These are phyloP conservation scores for Octodonta nipae DNA, from an alignment of 2,888 invertebrate genomes.

Conservation along the genomic window DNA sequence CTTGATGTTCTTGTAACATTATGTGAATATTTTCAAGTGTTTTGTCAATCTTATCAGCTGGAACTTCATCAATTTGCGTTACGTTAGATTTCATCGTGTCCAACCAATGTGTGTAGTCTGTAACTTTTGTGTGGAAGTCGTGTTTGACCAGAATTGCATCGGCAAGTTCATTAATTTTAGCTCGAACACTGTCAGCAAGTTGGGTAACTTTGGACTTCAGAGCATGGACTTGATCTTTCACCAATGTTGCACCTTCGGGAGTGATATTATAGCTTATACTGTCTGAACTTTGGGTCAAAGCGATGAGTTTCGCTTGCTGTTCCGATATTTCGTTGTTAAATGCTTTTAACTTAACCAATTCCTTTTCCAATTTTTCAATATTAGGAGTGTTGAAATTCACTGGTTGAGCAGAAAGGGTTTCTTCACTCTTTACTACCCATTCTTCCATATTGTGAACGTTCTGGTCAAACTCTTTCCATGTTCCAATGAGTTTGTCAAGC, in stretches of 20 bases:
- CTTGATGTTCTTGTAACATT: slow-evolving; percentile 70
- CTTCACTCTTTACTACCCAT: slow-evolving; percentile 62
- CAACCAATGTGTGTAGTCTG: slow-evolving; percentile 70
- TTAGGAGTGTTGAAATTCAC: slow-evolving; percentile 55
- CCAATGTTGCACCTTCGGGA: slow-evolving; percentile 57
- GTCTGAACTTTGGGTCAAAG: slow-evolving; percentile 66
- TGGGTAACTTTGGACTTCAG: slow-evolving; percentile 62
- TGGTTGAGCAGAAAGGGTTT: slow-evolving; percentile 44
- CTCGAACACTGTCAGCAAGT: slow-evolving; percentile 61
- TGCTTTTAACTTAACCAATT: slow-evolving; percentile 62
- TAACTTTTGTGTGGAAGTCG: slow-evolving; percentile 68
- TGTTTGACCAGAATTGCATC: slow-evolving; percentile 70
- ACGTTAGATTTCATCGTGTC: slow-evolving; percentile 56
- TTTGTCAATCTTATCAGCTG: slow-evolving; percentile 66
- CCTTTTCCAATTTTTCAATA: slow-evolving; percentile 61
- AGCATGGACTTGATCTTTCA: slow-evolving; percentile 59
- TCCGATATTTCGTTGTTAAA: slow-evolving; percentile 74
- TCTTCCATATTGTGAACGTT: slow-evolving; percentile 62
- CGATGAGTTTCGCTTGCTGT: slow-evolving; percentile 70
- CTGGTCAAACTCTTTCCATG: slow-evolving; percentile 71
- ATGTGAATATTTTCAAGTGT: slow-evolving; percentile 67
- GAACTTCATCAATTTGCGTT: slow-evolving; percentile 66
- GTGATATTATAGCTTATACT: slow-evolving; percentile 63
- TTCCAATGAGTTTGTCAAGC: slow-evolving; percentile 61
- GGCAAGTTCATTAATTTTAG: slow-evolving; percentile 65